Evolutionary conservation across 2,888 invertebrate genomes (phyloP), one percentile per base, ranked within the genome.

Genomic region (Andrena praecox): DNA sequence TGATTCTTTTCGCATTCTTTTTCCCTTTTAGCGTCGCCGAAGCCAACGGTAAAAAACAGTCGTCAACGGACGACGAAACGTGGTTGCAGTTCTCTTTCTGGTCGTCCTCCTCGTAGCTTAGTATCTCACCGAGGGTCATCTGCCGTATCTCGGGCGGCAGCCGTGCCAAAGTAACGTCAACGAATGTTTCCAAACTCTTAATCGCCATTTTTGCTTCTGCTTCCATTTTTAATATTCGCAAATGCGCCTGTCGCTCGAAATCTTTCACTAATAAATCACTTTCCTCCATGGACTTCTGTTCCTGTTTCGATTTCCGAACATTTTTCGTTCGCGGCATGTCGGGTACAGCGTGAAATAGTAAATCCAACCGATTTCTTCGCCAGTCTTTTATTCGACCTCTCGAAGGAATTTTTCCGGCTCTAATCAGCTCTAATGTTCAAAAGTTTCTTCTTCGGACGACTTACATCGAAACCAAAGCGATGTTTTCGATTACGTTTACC

Each of bases 271-370:
- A 64, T 35, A 87, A 71, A 16, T 89, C 88, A n/a, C 75, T 79
- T 16, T 91, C 90, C 0, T 91, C 89, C 20, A 20, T 48, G 7
- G 73, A 68, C 0, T 81, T 69, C 24, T 66, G 84, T 16, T 71
- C 62, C 29, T 82, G 77, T 74, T 87, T 89, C 3, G 72, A 68
- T 71, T 88, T 90, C 5, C 89, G 86, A 10, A 31, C n/a, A 80
- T 88, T 90, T 85, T 92, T 93, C 2, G 93, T 93, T 42, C 93
- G 90, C 56, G 92, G 91, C 93, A 93, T 93, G 69, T 90, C 90
- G 59, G 48, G 0, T 16, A 27, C 24, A 8, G 8, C 1, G 1
- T 42, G 7, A 50, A 42, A 24, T 4, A 6, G 5, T 0, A 12
- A 29, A 35, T 33, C 1, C 16, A 31, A 27, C 33, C 31, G 8